phyloP scores from a whole-genome alignment of 2,113 vertebrate genomes.

The Gnathonemus longibarbis region DNA sequence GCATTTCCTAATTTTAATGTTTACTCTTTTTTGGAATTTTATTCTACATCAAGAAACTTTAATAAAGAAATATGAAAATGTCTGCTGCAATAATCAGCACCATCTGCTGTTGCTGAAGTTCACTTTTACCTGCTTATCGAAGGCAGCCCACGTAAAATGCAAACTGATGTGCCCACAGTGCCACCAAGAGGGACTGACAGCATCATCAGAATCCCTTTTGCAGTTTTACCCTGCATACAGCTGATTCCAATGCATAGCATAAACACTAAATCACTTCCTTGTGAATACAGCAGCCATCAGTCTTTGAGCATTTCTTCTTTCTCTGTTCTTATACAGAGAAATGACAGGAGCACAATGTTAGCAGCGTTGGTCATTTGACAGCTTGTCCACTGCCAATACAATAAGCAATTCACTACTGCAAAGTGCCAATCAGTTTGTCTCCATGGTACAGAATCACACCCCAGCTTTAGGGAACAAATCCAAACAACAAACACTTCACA shows the following conservation, averaged over 20 bases:
- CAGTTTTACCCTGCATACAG: background rate
- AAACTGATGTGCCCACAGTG: background rate
- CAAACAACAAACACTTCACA: background rate
- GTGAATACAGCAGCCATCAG: background rate
- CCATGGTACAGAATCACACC: background rate
- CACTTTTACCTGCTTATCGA: background rate
- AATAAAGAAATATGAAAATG: slow-evolving; percentile 23
- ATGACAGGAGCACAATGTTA: background rate
- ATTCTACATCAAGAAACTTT: slow-evolving; percentile 18
- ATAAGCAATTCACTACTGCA: background rate
- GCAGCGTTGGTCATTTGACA: background rate
- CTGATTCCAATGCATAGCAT: background rate
- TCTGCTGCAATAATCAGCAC: slow-evolving; percentile 6
- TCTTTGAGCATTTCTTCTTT: background rate
- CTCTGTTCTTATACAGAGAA: background rate
- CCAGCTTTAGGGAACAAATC: background rate
- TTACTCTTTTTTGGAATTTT: slow-evolving; percentile 3
- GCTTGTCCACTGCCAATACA: background rate
- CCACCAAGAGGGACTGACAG: background rate
- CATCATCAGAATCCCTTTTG: background rate
- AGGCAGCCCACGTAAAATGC: background rate
- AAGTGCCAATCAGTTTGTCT: background rate
- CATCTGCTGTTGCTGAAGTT: background rate
- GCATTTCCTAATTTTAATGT: slow-evolving; percentile 3
- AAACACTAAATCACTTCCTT: background rate